Evolutionary conservation across 2,797 vertebrate species (phyloP).

Genomic region (Squalus acanthias): DNA sequence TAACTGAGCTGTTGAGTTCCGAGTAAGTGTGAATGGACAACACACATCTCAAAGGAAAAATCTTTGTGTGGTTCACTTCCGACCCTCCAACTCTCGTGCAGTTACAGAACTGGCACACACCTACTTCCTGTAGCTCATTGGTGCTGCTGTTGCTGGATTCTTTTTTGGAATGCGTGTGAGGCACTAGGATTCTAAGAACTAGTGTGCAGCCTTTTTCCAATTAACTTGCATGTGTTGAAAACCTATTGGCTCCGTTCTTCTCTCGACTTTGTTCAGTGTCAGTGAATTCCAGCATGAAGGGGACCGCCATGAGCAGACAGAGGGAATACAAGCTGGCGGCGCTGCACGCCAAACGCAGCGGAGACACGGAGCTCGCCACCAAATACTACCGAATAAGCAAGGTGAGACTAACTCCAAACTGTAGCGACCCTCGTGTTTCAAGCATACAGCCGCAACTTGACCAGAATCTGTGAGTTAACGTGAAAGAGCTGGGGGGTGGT

Average conservation of each 20-base stretch:
- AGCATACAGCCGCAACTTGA: background rate
- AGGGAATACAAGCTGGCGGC: constrained; percentile 80
- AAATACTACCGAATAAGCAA: constrained; percentile 70
- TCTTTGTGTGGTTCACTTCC: background rate
- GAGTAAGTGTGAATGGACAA: background rate
- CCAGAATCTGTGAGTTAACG: background rate
- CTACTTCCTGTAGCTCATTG: background rate
- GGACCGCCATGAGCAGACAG: constrained; percentile 65
- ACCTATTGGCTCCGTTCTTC: background rate
- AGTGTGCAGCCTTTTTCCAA: too few relatives aligned
- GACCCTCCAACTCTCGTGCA: background rate
- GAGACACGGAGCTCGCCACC: constrained; percentile 62
- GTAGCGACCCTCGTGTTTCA: background rate
- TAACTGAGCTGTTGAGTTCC: background rate
- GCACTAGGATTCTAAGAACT: background rate
- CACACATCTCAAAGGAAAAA: background rate
- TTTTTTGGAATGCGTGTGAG: background rate
- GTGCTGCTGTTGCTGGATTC: background rate
- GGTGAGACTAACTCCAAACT: constrained; percentile 52
- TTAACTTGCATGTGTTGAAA: background rate
- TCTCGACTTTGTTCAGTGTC: constrained; percentile 41
- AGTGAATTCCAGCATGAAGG: constrained; percentile 48
- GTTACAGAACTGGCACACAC: background rate
- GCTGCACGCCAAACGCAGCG: constrained; percentile 70
- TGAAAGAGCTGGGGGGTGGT: background rate